Percentiles rank a stretch among this genome's conserved stretches.
Evolutionary conservation across 2,113 vertebrate genomes (phyloP).

Genomic region (Atlantisia rogersi): DNA sequence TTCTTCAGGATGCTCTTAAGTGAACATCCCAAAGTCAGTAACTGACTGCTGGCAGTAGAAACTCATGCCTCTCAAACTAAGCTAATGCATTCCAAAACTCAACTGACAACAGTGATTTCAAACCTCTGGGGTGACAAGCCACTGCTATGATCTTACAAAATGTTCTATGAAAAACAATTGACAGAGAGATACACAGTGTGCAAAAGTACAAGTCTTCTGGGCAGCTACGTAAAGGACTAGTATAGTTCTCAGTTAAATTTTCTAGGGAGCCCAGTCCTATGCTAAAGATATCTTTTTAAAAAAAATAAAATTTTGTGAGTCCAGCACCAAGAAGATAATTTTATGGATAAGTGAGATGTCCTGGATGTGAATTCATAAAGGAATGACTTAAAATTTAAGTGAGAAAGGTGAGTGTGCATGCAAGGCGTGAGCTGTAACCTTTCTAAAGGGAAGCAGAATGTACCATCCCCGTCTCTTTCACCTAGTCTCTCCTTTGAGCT

Average conservation of each 20-base stretch:
- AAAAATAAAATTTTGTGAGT: background rate
- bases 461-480: background rate
- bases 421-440: background rate
- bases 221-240: background rate
- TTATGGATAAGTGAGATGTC: background rate
- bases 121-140: background rate
- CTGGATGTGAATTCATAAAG: background rate
- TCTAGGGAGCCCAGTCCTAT: background rate
- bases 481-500: background rate
- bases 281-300: background rate
- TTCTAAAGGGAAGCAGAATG: background rate
- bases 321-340: background rate
- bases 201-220: background rate
- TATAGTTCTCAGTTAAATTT: background rate
- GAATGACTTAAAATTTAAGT: background rate
- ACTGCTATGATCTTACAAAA: background rate
- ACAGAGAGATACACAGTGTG: background rate
- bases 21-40: background rate
- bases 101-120: background rate
- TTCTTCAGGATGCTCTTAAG: background rate
- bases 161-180: background rate
- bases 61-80: background rate
- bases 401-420: background rate
- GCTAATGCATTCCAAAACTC: background rate
- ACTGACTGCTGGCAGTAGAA: background rate